Base-by-base conservation (phyloP, 2,797 vertebrate genomes). In the Distichodus sexfasciatus region DNA sequence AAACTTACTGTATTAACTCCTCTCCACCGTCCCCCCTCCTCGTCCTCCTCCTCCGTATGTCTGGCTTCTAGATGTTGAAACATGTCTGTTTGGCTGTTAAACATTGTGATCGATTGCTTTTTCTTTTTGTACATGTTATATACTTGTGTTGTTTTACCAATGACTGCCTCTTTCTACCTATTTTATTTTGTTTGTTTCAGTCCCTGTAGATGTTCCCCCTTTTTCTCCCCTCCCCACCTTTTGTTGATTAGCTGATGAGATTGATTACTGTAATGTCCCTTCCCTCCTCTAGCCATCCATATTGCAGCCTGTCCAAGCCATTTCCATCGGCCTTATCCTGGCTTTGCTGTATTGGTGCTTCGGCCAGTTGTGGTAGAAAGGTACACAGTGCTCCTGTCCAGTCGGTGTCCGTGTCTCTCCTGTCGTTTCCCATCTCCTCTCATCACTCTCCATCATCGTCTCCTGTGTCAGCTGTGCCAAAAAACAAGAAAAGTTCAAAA, bases 341-440 rank as follows among this genome's bases (percentile, higher is more conserved):
- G 96, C 93, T 95, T 94, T 98, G 95, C 94, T 98, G 93, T 99
- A 95, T 95, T 99, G 97, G 96, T 99, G 95, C 96, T 96, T 94
- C 94, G 92, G 94, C 93, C 95, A 95, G 91, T 96, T 98, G 93
- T 98, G 96, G 95, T 99, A 98, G 96, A 95, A 96, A 99, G 97
- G 97, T 98, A 99, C 93, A 92, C 78, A 90, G 89, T 87, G 90
- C 90, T 88, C 84, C 87, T 92, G 89, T 93, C 85, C 83, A 89
- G 90, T 94, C 86, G 51, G 78, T 92, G 88, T 94, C 86, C 90
- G 81, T 84, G 90, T 93, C 82, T 92, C 89, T 91, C n/a, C 84
- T 91, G 77, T 90, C 65, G 14, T 87, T 33, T 47, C 40, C 51
- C 4, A n/a, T n/a, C n/a, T n/a, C 51, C 35, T 41, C 64, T 36